Conservation (phyloP, 2,888 invertebrate genomes). For the Tribolium freemani region DNA sequence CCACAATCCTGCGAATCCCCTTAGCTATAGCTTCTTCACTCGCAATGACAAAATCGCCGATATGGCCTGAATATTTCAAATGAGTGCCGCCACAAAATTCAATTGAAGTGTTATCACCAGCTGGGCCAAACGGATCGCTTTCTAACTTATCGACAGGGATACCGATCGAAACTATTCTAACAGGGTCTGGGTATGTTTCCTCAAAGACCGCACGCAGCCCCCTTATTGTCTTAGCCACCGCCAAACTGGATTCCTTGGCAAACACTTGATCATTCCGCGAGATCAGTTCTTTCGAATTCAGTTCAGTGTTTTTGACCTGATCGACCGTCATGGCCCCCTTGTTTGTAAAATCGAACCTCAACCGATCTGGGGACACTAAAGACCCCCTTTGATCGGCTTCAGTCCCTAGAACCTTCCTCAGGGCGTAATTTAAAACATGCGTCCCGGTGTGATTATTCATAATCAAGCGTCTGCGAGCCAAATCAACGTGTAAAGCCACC, state of each 20-base stretch:
- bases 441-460: slow-evolving; percentile 99
- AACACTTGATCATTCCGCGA: slow-evolving; percentile 74
- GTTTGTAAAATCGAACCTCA: slow-evolving; percentile 97
- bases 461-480: slow-evolving; percentile 86
- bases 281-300: slow-evolving; percentile 81
- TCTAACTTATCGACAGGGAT: slow-evolving; percentile 92
- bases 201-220: slow-evolving; percentile 98
- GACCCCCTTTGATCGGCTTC: slow-evolving; percentile 97
- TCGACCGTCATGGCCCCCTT: slow-evolving; percentile 91
- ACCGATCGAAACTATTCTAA: slow-evolving; percentile 93
- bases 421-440: slow-evolving; percentile 94
- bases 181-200: slow-evolving; percentile 98
- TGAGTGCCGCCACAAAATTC: slow-evolving; percentile 99
- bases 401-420: slow-evolving; percentile 89
- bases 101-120: slow-evolving; percentile 89
- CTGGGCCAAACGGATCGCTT: slow-evolving; percentile 84
- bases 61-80: slow-evolving; percentile 90
- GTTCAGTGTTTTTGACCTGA: slow-evolving; percentile 91
- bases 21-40: slow-evolving; percentile 99
- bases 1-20: slow-evolving; percentile 95
- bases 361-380: slow-evolving; percentile 95
- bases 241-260: slow-evolving; percentile 87
- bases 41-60: slow-evolving; percentile 95
- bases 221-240: slow-evolving; percentile 90
- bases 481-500: slow-evolving; percentile 86